Evolutionary conservation across 1,140 invertebrate genomes (phyloP).

Genomic region (Procambarus virginalis): DNA sequence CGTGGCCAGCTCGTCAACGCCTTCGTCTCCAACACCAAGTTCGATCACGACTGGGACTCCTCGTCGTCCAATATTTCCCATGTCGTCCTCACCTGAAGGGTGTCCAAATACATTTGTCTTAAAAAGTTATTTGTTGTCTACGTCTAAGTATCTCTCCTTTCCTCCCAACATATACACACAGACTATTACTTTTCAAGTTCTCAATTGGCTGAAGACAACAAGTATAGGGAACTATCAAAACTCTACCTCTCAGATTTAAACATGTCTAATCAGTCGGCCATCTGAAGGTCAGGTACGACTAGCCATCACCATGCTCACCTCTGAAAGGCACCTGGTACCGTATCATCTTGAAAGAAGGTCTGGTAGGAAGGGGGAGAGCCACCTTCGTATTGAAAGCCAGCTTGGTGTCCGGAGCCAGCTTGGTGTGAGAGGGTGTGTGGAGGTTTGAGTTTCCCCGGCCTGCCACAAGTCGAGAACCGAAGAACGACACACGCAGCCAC

Average conservation of each 20-base stretch:
- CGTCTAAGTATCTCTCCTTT: background rate
- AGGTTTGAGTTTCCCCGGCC: background rate
- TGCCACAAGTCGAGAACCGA: constrained; percentile 13
- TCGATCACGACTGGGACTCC: background rate
- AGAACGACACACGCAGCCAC: constrained; percentile 32
- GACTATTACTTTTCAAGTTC: background rate
- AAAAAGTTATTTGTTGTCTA: background rate
- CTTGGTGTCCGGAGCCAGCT: background rate
- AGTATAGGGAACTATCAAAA: background rate
- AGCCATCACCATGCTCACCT: background rate
- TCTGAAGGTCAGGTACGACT: background rate
- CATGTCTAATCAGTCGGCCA: background rate
- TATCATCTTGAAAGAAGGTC: background rate
- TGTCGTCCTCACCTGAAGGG: background rate
- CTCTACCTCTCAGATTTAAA: background rate
- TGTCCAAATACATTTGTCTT: background rate
- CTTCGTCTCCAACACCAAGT: background rate
- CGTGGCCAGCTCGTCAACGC: background rate
- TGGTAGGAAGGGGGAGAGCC: background rate
- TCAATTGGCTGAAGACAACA: background rate
- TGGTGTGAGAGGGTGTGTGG: background rate
- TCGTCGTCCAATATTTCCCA: background rate
- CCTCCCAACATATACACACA: background rate
- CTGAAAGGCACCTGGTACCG: background rate
- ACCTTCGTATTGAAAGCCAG: too few relatives aligned